These are phyloP conservation scores for Centroberyx gerrardi DNA, from an alignment of 2,797 vertebrate genomes.

Conservation along the genomic window DNA sequence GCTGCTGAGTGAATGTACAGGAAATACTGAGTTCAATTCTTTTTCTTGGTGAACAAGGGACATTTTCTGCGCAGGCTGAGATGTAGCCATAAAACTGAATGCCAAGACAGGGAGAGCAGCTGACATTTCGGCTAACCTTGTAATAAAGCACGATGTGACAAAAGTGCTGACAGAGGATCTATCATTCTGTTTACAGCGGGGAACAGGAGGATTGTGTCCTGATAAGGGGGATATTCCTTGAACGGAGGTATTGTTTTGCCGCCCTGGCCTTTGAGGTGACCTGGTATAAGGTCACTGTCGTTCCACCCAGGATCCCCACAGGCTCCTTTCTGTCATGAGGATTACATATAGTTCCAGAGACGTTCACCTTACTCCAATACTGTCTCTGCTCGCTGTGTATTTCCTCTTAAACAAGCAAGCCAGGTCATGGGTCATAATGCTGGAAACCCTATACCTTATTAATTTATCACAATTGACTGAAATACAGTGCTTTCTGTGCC, in stretches of 20 bases:
- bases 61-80: slow-evolving; percentile 30
- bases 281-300: slow-evolving; percentile 47
- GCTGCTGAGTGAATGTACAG: slow-evolving; percentile 12
- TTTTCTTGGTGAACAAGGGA: slow-evolving; percentile 28
- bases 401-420: neutral
- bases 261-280: slow-evolving; percentile 41
- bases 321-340: slow-evolving; percentile 36
- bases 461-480: neutral
- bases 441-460: neutral
- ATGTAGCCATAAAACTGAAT: slow-evolving; percentile 56
- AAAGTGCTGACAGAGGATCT: slow-evolving; percentile 69
- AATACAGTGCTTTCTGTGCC: neutral
- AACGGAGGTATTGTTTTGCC: slow-evolving; percentile 38
- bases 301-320: slow-evolving; percentile 24
- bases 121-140: slow-evolving; percentile 80
- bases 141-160: slow-evolving; percentile 70
- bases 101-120: slow-evolving; percentile 45
- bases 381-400: slow-evolving; percentile 13
- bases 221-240: slow-evolving; percentile 36
- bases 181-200: slow-evolving; percentile 66
- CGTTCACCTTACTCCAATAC: slow-evolving; percentile 21
- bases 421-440: neutral
- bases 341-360: slow-evolving; percentile 38
- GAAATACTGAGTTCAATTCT: slow-evolving; percentile 36
- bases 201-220: slow-evolving; percentile 58